A percentile compares a stretch with the other conserved stretches of the same genome.
Conservation (phyloP, 2,888 invertebrate genomes). For the Lathronympha strigana region DNA sequence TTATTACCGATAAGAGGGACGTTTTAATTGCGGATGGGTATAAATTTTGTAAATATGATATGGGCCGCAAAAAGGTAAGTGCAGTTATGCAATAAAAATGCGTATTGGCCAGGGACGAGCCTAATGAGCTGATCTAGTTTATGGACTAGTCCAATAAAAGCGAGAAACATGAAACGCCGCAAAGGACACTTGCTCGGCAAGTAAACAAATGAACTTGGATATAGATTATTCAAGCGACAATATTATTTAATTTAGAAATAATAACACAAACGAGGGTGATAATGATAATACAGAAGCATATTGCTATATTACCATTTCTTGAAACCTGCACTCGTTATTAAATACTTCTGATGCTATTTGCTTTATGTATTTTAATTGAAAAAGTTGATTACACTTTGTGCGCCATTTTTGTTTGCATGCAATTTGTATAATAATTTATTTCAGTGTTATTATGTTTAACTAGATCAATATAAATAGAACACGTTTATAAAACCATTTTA, state of each 20-base stretch:
- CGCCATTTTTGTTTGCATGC: background rate
- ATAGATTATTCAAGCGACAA: too few species aligned
- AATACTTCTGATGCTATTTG: background rate
- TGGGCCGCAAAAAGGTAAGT: conserved; percentile 55
- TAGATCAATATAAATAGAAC: background rate
- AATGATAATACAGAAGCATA: background rate
- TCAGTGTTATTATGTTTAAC: background rate
- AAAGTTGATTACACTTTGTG: background rate
- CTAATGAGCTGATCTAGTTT: conserved; percentile 77
- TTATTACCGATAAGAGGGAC: conserved; percentile 56
- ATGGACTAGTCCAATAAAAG: conserved; percentile 73
- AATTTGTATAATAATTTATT: background rate
- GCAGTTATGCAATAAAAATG: conserved; percentile 75
- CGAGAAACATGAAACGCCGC: conserved; percentile 62
- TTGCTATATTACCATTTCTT: background rate
- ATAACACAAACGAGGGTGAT: too few species aligned
- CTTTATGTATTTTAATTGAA: background rate
- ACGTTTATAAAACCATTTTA: background rate
- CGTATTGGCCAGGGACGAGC: conserved; percentile 57
- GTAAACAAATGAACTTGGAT: conserved; percentile 64
- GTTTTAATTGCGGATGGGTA: conserved; percentile 59
- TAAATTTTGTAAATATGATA: conserved; percentile 61
- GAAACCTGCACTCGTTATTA: background rate
- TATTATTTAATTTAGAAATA: background rate
- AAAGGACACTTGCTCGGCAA: conserved; percentile 75